Evolutionary conservation across 2,113 vertebrate species (phyloP), one percentile per base, ranked within the genome.

Genomic region (Daboia siamensis): DNA sequence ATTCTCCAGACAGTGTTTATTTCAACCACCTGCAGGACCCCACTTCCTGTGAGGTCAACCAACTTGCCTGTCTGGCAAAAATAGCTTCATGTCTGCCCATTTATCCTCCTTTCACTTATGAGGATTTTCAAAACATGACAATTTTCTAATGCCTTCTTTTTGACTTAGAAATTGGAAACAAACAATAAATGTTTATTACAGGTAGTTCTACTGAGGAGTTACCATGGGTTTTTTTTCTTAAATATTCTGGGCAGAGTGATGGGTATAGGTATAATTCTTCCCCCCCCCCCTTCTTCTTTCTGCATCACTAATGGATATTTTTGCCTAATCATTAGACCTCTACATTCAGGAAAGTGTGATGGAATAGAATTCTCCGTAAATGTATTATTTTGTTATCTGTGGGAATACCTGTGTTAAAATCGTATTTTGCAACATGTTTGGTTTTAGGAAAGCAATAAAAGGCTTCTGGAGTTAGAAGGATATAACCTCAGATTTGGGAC

Each of bases 1-100:
- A 97, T 93, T 99, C 99, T 0, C 96, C 97, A 0, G 99, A 99
- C 5, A 96, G 95, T 0, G 95, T 99, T 90, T 98, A 98, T 93
- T 96, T 99, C 69, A 51, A 51, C 11, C 97, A 95, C 0, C 95
- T 95, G 57, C 96, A 98, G 86, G 94, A 96, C 1, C 92, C 97
- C 7, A 93, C 80, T 0, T 96, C 96, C 17, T 99, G 98, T 91
- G 97, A 97, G 0, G 94, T 93, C 97, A 99, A 99, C 96, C 98
- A 97, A 15, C 93, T 98, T 6, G 98, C 98, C 0, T 99, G 99
- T 91, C 84, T 98, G 57, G 94, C 97, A 21, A 92, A 98, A 86
- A 95, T 97, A 0, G 96, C 96, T 1, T 94, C 96, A 8, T 99
- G 98, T 94, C 94, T 96, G 89, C 98, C 98, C 0, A 59, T 74